A percentile compares a stretch with the other conserved stretches of the same genome.
Conservation (phyloP, 1,140 invertebrate genomes). For the Chelonus insularis region DNA sequence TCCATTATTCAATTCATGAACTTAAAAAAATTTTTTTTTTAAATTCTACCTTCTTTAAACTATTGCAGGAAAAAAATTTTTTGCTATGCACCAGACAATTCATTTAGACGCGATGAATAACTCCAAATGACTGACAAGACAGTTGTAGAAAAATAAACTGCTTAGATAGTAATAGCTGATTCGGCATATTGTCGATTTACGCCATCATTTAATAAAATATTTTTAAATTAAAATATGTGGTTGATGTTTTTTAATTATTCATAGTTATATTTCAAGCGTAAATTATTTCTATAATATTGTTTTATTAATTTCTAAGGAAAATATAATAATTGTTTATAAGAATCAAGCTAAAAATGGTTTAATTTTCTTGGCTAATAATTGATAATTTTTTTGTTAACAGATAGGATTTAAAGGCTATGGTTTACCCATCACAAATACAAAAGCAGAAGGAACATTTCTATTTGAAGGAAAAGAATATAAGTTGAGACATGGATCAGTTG, state of each 20-base stretch:
- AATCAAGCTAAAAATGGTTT: constrained; percentile 36
- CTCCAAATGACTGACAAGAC: neutral
- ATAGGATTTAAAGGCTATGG: constrained; percentile 96
- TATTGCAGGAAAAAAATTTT: too few relatives aligned
- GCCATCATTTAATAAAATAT: too few relatives aligned
- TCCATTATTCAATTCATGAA: too few relatives aligned
- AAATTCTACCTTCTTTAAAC: too few relatives aligned
- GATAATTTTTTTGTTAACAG: constrained; percentile 58
- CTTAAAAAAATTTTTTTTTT: too few relatives aligned
- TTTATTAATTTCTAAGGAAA: too few relatives aligned
- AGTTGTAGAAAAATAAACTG: neutral
- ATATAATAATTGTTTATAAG: too few relatives aligned
- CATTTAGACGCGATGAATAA: neutral
- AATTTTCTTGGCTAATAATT: constrained; percentile 28
- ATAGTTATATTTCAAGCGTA: too few relatives aligned
- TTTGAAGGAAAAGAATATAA: constrained; percentile 81
- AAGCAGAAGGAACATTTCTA: constrained; percentile 71
- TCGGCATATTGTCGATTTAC: constrained; percentile 3
- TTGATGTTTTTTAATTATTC: too few relatives aligned
- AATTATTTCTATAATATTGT: constrained; percentile 21
- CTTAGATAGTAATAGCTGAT: constrained; percentile 14
- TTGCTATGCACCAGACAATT: too few relatives aligned
- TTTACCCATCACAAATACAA: constrained; percentile 71
- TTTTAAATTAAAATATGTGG: too few relatives aligned
- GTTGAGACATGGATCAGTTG: constrained; percentile 90